These are phyloP conservation scores for Noctua pronuba DNA, from an alignment of 2,888 invertebrate species.

Conservation along the genomic window DNA sequence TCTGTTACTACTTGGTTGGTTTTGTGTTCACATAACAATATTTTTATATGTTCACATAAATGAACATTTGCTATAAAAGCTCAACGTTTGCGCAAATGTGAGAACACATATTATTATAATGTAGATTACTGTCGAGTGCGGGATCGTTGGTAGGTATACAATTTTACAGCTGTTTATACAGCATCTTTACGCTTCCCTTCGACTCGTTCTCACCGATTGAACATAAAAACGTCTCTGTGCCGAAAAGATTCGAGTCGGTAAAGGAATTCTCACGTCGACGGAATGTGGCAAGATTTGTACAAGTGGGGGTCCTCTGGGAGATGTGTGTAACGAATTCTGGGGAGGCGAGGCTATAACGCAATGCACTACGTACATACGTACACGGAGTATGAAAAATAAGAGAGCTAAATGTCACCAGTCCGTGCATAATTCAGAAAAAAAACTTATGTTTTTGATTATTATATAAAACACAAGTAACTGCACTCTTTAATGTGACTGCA, in stretches of 20 bases:
- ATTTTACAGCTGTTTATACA: slow-evolving; percentile 71
- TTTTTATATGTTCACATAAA: slow-evolving; percentile 56
- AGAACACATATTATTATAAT: slow-evolving; percentile 52
- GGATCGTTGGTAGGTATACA: slow-evolving; percentile 53
- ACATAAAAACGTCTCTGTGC: slow-evolving; percentile 79
- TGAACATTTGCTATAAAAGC: slow-evolving; percentile 58
- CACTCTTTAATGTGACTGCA: slow-evolving; percentile 63
- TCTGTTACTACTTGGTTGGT: slow-evolving; percentile 55
- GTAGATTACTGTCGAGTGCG: slow-evolving; percentile 56
- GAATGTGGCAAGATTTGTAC: slow-evolving; percentile 79
- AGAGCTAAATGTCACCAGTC: background rate
- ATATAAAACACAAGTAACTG: background rate
- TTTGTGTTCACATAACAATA: slow-evolving; percentile 54
- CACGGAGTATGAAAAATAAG: slow-evolving; percentile 36
- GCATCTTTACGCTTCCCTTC: slow-evolving; percentile 71
- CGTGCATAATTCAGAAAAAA: background rate
- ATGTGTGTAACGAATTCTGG: slow-evolving; percentile 70
- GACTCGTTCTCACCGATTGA: slow-evolving; percentile 77
- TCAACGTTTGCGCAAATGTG: slow-evolving; percentile 49
- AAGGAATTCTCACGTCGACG: slow-evolving; percentile 75
- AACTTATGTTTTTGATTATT: background rate
- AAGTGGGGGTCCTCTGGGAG: slow-evolving; percentile 75
- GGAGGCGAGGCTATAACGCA: slow-evolving; percentile 71
- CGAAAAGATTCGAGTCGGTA: slow-evolving; percentile 75
- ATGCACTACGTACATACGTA: slow-evolving; percentile 69